Conservation (phyloP, 1,140 invertebrate genomes). For the Proctacanthus coquilletti region DNA sequence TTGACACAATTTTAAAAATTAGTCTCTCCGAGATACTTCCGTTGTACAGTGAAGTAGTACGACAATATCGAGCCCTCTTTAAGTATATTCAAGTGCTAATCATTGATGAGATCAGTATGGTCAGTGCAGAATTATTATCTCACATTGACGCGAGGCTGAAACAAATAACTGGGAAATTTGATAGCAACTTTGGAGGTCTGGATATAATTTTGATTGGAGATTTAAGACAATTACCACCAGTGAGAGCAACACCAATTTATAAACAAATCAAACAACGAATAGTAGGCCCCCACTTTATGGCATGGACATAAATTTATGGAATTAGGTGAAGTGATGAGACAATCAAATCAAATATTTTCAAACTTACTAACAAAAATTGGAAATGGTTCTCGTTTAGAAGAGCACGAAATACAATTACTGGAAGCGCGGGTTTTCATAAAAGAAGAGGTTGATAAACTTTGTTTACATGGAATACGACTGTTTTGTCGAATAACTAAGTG, state of each 20-base stretch:
- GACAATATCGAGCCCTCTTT: slow-evolving; percentile 9
- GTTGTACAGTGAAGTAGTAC: slow-evolving; percentile 4
- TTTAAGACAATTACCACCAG: slow-evolving; percentile 12
- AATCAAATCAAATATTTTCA: slow-evolving; percentile 13
- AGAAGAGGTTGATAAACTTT: too few species aligned
- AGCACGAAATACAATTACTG: slow-evolving; percentile 4
- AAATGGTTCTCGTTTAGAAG: slow-evolving; percentile 9
- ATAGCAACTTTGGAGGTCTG: slow-evolving; percentile 10
- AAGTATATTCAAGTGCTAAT: slow-evolving; percentile 10
- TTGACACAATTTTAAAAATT: slow-evolving; percentile 14
- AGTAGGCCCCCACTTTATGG: slow-evolving; percentile 11
- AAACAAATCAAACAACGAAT: slow-evolving; percentile 10
- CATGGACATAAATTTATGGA: slow-evolving; percentile 12
- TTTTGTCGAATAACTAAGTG: too few species aligned
- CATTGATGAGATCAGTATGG: slow-evolving; percentile 15
- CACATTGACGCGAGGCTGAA: slow-evolving; percentile 13
- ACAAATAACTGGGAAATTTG: slow-evolving; percentile 10
- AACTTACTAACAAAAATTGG: slow-evolving; percentile 15
- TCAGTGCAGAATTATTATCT: slow-evolving; percentile 11
- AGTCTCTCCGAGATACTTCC: slow-evolving; percentile 1
- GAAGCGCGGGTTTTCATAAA: too few species aligned
- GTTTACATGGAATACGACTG: too few species aligned
- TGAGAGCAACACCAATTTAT: slow-evolving; percentile 11
- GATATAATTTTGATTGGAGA: slow-evolving; percentile 12
- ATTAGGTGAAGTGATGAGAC: slow-evolving; percentile 14